phyloP scores from a whole-genome alignment of 2,797 vertebrate genomes.

The Carduelis carduelis region DNA sequence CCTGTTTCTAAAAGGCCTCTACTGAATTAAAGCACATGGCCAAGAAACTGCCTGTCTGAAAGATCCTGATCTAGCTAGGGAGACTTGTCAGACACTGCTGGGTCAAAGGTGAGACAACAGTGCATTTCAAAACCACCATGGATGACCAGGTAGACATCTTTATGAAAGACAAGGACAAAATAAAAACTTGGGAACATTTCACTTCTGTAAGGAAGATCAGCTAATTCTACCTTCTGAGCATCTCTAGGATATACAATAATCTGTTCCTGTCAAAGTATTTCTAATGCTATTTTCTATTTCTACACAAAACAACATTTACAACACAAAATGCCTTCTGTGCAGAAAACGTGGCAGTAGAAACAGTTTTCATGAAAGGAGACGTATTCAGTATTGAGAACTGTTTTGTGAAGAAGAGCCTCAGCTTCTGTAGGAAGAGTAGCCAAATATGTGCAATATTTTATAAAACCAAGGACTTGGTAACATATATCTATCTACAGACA shows the following conservation, averaged over 20 bases:
- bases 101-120: not conserved
- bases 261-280: not conserved
- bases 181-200: not conserved
- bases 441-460: not conserved
- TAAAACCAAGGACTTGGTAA: not conserved
- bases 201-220: not conserved
- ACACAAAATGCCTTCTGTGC: not conserved
- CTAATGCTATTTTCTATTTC: not conserved
- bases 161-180: not conserved
- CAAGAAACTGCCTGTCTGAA: not conserved
- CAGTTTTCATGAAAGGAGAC: rapidly evolving
- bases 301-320: not conserved
- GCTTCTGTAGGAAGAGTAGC: not conserved
- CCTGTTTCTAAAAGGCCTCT: not conserved
- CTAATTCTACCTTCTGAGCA: not conserved
- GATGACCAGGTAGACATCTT: not conserved
- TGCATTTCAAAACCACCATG: not conserved
- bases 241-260: not conserved
- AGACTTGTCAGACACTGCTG: not conserved
- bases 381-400: not conserved
- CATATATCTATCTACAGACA: not conserved
- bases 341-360: not conserved
- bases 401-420: not conserved
- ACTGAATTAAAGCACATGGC: not conserved
- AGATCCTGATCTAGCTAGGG: not conserved